These are phyloP conservation scores for Halcyon smyrnensis DNA, from an alignment of 2,797 vertebrate species.

Conservation along the genomic window DNA sequence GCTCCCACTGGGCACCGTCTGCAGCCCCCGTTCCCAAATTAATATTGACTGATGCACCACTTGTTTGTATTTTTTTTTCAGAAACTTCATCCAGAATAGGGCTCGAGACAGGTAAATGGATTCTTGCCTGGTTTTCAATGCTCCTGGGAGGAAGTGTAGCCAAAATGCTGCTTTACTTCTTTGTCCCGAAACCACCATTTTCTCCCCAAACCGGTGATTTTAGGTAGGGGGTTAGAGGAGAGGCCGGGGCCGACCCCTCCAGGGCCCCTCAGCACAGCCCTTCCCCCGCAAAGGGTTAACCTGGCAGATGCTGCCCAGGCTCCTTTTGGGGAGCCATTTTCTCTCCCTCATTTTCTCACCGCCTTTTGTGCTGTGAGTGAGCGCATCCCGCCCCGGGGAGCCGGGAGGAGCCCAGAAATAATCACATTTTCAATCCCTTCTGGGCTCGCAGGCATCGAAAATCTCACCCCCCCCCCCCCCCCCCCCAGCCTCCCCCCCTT, in stretches of 20 bases:
- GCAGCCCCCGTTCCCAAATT: not conserved
- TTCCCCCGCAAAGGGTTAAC: not conserved
- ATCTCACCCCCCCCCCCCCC: too few species aligned
- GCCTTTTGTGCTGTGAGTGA: not conserved
- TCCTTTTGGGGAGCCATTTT: conserved; percentile 46
- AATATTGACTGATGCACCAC: not conserved
- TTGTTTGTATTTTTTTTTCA: conserved; percentile 28
- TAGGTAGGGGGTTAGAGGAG: not conserved
- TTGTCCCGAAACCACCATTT: not conserved
- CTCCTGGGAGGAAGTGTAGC: not conserved
- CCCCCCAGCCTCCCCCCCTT: not conserved
- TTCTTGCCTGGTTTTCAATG: not conserved
- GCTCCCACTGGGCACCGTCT: rapidly evolving
- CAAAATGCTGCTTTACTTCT: not conserved
- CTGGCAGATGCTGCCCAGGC: not conserved
- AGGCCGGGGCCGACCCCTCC: not conserved
- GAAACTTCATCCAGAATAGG: conserved; percentile 43
- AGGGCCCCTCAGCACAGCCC: not conserved
- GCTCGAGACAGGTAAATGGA: conserved; percentile 54
- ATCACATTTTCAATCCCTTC: not conserved
- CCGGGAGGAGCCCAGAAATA: not conserved
- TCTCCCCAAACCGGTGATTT: not conserved
- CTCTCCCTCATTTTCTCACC: not conserved
- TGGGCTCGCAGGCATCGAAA: not conserved
- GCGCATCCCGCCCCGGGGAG: not conserved